Percentiles rank a stretch among this genome's conserved stretches.
phyloP scores from a whole-genome alignment of 2,888 invertebrate species.

The Cordilura impudica region DNA sequence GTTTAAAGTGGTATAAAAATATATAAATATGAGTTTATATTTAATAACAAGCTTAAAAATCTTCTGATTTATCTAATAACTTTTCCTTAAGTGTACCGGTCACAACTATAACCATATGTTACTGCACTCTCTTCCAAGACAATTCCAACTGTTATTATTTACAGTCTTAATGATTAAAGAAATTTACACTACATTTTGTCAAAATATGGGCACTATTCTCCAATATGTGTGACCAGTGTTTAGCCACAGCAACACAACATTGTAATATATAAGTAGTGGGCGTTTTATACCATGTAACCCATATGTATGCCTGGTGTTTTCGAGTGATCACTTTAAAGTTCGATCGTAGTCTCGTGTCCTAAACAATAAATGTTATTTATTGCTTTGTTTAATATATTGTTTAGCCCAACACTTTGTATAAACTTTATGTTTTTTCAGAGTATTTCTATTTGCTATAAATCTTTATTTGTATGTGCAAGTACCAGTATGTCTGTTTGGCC shows the following conservation, averaged over 20 bases:
- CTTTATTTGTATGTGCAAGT: not conserved
- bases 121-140: not conserved
- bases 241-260: slow-evolving; percentile 10
- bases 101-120: not conserved
- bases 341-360: slow-evolving; percentile 50
- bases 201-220: slow-evolving; percentile 29
- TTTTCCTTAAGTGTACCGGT: no score
- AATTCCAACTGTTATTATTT: slow-evolving; percentile 51
- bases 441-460: not conserved
- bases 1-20: no score
- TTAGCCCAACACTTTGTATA: slow-evolving; percentile 5
- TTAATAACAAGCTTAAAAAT: no score
- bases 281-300: slow-evolving; percentile 48
- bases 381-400: slow-evolving; percentile 24
- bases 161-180: slow-evolving; percentile 56
- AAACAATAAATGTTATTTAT: slow-evolving; percentile 61
- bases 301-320: slow-evolving; percentile 8
- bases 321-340: slow-evolving; percentile 25
- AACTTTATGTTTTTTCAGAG: not conserved
- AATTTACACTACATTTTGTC: slow-evolving; percentile 57
- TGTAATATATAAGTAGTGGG: slow-evolving; percentile 37
- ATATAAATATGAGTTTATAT: no score
- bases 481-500: not conserved
- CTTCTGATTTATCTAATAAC: no score
- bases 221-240: slow-evolving; percentile 7